Evolutionary conservation across 2,888 invertebrate species (phyloP), one percentile per base, ranked within the genome.

Genomic region (Luperina nickerlii): DNA sequence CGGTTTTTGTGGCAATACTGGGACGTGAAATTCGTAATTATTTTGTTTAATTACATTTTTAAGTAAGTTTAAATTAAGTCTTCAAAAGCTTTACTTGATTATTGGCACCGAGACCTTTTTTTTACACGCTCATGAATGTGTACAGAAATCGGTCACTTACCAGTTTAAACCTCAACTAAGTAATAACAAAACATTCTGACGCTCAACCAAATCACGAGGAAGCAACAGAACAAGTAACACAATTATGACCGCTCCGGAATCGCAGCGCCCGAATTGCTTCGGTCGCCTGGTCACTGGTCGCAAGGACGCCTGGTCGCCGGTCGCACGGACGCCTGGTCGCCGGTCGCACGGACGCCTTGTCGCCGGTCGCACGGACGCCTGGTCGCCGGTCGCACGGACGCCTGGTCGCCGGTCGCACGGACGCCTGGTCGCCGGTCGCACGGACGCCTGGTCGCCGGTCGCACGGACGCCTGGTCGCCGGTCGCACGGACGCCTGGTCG

Each of bases 201-300:
- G 27, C 48, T 69, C 27, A 48, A 74, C 7, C 2, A 4, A 24
- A n/a, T 42, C 2, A 5, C 18, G 2, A 48, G 38, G 13, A 18
- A 70, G 38, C 38, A 38, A 7, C 38, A 38, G 38, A 6, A 45
- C 15, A 62, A 24, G 20, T 72, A 83, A 73, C 57, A 11, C 51
- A 72, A 84, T 83, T 80, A 74, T 20, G 15, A 45, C 6, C 4
- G 13, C 18, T 24, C 42, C 24, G 18, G 67, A 83, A 69, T 54
- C 32, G 27, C 20, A n/a, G 51, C 20, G 27, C n/a, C 4, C 45
- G 24, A 27, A 42, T n/a, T 69, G 45, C 42, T 45, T 65, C 11
- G 24, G 57, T 20, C 27, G 38, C 38, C 38, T 42, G 42, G 42
- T 42, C 42, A 9, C 9, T 9, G 45, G 24, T 3, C 24, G 54